Evolutionary conservation across 2,797 vertebrate species (phyloP).

Genomic region (Xenops minutus): DNA sequence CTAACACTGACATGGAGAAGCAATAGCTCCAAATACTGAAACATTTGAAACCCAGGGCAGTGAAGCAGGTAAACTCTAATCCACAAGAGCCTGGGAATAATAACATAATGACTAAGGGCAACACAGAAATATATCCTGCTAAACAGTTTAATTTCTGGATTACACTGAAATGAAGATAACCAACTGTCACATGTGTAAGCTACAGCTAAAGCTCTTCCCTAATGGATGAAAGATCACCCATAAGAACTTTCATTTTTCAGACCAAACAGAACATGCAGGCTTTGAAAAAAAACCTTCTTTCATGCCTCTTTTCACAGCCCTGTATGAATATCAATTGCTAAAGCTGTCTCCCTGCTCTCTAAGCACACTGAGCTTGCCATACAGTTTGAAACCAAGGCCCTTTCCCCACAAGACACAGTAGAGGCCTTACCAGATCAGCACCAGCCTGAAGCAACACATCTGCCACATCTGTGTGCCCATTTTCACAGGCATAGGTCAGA

Average conservation of each 20-base stretch:
- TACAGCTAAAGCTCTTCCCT: background rate
- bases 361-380: background rate
- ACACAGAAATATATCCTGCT: background rate
- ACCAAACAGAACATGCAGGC: background rate
- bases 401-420: background rate
- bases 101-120: background rate
- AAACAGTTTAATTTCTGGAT: background rate
- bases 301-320: background rate
- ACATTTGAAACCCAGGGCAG: background rate
- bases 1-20: background rate
- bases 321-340: background rate
- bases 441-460: constrained; percentile 96
- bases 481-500: constrained; percentile 97
- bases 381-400: background rate
- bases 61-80: background rate
- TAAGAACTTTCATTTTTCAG: background rate
- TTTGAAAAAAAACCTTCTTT: background rate
- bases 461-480: constrained; percentile 97
- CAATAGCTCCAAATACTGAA: background rate
- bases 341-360: background rate
- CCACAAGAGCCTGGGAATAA: background rate
- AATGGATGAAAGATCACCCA: accelerated
- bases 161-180: background rate
- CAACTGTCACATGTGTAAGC: background rate
- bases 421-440: constrained; percentile 89